Percentiles rank a stretch among this genome's conserved stretches.
Conservation (phyloP, 1,140 invertebrate genomes). For the Cardiocondyla obscurior region DNA sequence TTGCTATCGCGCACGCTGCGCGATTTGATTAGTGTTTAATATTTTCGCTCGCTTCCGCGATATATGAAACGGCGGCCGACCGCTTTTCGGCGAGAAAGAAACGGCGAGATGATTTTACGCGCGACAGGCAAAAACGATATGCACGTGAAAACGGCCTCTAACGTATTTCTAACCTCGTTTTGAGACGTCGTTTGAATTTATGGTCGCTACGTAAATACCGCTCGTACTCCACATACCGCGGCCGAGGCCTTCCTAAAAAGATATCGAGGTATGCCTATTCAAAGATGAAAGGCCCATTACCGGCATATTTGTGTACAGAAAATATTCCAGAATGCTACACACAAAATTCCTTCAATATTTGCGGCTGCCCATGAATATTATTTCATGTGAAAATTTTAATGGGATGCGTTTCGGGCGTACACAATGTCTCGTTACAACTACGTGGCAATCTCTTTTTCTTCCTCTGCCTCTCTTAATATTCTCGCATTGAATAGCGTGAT, state of each 20-base stretch:
- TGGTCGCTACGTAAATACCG: conserved; percentile 69
- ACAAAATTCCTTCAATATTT: conserved; percentile 35
- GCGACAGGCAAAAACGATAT: conserved; percentile 35
- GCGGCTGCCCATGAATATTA: neutral
- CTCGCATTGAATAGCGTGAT: conserved; percentile 26
- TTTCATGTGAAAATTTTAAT: conserved; percentile 1
- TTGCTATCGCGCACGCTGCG: neutral
- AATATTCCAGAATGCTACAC: conserved; percentile 34
- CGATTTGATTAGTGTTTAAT: neutral
- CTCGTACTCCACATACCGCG: conserved; percentile 65
- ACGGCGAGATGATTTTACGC: conserved; percentile 2
- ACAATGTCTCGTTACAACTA: neutral
- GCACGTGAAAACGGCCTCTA: conserved; percentile 58
- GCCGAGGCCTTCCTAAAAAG: conserved; percentile 59
- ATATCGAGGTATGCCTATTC: conserved; percentile 65
- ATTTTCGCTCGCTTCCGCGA: neutral
- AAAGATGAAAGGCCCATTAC: conserved; percentile 67
- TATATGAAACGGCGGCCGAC: neutral
- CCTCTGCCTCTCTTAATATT: conserved; percentile 17
- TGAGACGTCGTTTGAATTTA: conserved; percentile 69
- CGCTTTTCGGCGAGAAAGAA: neutral
- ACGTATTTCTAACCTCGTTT: conserved; percentile 71
- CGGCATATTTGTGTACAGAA: conserved; percentile 49
- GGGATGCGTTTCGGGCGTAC: neutral
- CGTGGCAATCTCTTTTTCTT: too few relatives aligned